phyloP scores from a whole-genome alignment of 2,888 invertebrate genomes.

The Trachelus troglodyta region DNA sequence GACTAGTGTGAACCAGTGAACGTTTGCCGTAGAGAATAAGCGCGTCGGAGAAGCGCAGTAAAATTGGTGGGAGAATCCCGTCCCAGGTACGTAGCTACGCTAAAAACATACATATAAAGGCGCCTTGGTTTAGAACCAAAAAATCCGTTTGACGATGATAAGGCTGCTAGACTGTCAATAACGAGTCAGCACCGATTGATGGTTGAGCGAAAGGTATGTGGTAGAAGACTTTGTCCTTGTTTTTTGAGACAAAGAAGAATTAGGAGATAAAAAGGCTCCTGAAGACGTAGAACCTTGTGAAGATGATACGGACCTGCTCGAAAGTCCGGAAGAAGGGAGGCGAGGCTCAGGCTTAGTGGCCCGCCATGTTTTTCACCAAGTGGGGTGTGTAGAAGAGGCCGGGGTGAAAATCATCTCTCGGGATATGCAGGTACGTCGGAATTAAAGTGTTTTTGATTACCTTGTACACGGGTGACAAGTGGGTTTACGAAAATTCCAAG shows the following conservation, averaged over 20 bases:
- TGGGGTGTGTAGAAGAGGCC: constrained; percentile 72
- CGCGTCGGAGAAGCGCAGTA: not conserved
- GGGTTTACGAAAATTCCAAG: not conserved
- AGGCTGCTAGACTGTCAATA: not conserved
- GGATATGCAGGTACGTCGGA: constrained; percentile 63
- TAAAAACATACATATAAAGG: not conserved
- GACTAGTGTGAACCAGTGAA: not conserved
- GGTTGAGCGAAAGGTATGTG: not conserved
- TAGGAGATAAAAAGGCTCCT: not conserved
- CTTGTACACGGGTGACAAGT: not conserved
- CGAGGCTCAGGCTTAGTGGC: constrained; percentile 54
- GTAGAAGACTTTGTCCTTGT: not conserved
- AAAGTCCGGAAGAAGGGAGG: constrained; percentile 24
- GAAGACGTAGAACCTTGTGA: not conserved
- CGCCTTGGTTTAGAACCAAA: not conserved
- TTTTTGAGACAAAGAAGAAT: not conserved
- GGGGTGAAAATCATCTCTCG: constrained; percentile 67
- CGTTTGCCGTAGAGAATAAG: not conserved
- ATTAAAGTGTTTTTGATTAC: constrained; percentile 17
- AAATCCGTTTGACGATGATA: not conserved
- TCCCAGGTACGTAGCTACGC: not conserved
- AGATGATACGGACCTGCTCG: not conserved
- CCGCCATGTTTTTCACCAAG: constrained; percentile 85
- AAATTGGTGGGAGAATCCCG: not conserved
- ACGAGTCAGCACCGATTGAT: not conserved